Evolutionary conservation across 2,888 invertebrate species (phyloP).

Genomic region (Rapana venosa): DNA sequence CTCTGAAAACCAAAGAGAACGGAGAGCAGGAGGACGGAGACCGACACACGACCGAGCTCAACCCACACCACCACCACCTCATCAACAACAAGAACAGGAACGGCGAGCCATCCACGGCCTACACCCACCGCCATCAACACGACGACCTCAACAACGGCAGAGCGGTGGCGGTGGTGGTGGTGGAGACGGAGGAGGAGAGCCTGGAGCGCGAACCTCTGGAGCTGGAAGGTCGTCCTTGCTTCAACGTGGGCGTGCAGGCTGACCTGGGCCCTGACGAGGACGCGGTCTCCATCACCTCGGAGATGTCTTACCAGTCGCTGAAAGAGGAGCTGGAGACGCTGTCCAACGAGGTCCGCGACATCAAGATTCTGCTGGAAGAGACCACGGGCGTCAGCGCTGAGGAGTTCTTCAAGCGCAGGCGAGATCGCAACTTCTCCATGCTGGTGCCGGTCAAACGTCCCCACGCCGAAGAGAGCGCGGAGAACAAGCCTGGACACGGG

Average conservation of each 20-base stretch:
- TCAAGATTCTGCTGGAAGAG: conserved; percentile 64
- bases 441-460: neutral
- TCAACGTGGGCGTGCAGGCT: conserved; percentile 48
- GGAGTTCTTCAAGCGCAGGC: conserved; percentile 45
- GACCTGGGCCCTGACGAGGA: conserved; percentile 41
- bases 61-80: neutral
- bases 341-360: conserved; percentile 64
- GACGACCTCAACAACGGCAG: neutral
- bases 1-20: conserved; percentile 37
- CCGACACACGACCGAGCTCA: neutral
- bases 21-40: neutral
- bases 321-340: conserved; percentile 58
- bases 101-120: neutral
- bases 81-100: neutral
- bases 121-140: neutral
- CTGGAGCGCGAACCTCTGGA: conserved; percentile 28
- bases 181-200: conserved; percentile 28
- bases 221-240: conserved; percentile 35
- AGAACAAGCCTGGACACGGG: neutral
- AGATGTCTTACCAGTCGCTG: conserved; percentile 44
- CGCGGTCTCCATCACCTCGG: conserved; percentile 45
- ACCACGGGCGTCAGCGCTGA: conserved; percentile 59
- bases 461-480: neutral
- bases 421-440: neutral
- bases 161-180: conserved; percentile 7